Evolutionary conservation across 2,888 invertebrate genomes (phyloP), one percentile per base, ranked within the genome.

Genomic region (Oscheius sp.): DNA sequence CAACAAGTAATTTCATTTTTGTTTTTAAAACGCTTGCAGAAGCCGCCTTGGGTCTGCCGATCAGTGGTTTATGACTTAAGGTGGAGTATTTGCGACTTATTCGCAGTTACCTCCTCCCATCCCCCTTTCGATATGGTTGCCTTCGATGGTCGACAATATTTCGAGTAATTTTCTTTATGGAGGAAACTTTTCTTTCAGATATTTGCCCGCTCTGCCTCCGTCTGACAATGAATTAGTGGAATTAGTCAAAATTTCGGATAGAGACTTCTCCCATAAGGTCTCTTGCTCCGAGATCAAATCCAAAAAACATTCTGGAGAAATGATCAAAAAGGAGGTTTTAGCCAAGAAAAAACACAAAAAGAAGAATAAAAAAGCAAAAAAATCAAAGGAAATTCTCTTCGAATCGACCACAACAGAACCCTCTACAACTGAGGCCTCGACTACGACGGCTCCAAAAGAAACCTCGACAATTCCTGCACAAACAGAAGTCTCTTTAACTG

Each of bases 41-140:
- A 15, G 17, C 12, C 33, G 17, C 65, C 50, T 3, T 65, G 65
- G 65, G 39, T 42, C 29, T 65, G 65, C 52, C 48, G 65, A 23
- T 65, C 65, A 10, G 31, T 65, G 31, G 53, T 50, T 20, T 65
- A 53, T 17, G 65, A 65, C 53, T 17, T 12, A 17, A 17, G 53
- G 12, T 65, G 65, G 65, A 37, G 34, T 27, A 65, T 65, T 20
- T 65, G 65, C 37, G 65, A 65, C 52, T 52, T 65, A n/a, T 65
- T 65, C 33, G 65, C 65, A 3, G 53, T 65, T 12, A 65, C 65
- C 15, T 25, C 65, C 12, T 52, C 65, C 6, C 17, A 31, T n/a
- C 20, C 65, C 23, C 65, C 65, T 12, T 65, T 52, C 39, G 34
- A 39, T 39, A 12, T 65, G 20, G 65, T 34, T 15, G 31, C 25